Conservation (phyloP, 2,797 vertebrate species). For the Sebastes hopkinsi region DNA sequence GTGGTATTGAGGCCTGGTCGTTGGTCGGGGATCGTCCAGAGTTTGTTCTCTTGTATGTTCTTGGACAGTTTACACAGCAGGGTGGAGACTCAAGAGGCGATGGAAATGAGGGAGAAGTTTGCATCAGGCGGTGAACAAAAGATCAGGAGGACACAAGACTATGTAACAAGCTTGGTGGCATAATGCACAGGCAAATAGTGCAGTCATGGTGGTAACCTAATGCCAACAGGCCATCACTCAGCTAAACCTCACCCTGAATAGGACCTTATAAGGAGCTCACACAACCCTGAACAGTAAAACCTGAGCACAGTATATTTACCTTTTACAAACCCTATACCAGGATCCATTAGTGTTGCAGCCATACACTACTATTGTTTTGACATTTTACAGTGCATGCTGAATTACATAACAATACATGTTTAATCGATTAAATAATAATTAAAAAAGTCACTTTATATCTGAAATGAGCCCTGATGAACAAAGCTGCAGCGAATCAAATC, state of each 20-base stretch:
- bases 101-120: conserved; percentile 69
- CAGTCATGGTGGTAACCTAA: conserved; percentile 30
- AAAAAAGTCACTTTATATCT: not conserved
- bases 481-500: not conserved
- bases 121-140: conserved; percentile 65
- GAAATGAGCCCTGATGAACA: not conserved
- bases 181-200: conserved; percentile 61
- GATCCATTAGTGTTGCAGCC: not conserved
- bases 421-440: too few species aligned
- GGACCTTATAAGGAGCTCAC: conserved; percentile 10
- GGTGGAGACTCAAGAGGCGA: conserved; percentile 32
- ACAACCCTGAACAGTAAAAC: not conserved
- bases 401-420: too few species aligned
- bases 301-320: not conserved
- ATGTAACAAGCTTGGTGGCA: conserved; percentile 41
- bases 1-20: not conserved
- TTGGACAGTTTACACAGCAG: conserved; percentile 45
- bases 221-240: conserved; percentile 8
- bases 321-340: not conserved
- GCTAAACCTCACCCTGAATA: conserved; percentile 28
- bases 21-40: not conserved
- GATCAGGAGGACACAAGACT: conserved; percentile 45
- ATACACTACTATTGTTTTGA: not conserved
- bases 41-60: conserved; percentile 1
- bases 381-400: too few species aligned